A percentile compares a stretch with the other conserved stretches of the same genome.
These are phyloP conservation scores for Scartelaos histophorus DNA, from an alignment of 2,113 vertebrate genomes.

Conservation along the genomic window DNA sequence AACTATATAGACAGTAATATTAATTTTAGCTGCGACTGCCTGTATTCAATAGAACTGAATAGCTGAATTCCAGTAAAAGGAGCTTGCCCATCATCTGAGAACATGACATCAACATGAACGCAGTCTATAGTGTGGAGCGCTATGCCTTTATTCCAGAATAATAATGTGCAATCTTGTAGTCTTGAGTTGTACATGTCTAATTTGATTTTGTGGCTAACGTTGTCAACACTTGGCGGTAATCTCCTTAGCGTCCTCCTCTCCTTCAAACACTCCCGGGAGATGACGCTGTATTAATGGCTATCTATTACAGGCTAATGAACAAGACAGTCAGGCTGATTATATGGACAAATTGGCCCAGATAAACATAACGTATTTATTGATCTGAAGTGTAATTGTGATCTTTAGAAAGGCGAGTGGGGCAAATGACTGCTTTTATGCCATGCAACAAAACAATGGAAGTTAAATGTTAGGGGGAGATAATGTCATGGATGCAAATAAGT, in stretches of 20 bases:
- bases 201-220: conserved; percentile 15
- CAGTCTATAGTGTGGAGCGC: too few species aligned
- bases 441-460: not conserved
- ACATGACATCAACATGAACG: too few species aligned
- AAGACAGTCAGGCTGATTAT: conserved; percentile 19
- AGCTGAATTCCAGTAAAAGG: too few species aligned
- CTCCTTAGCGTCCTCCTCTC: not conserved
- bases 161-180: not conserved
- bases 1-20: too few species aligned
- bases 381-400: conserved; percentile 2
- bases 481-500: not conserved
- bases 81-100: too few species aligned
- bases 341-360: conserved; percentile 19
- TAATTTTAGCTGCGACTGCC: too few species aligned
- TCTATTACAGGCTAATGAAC: conserved; percentile 28
- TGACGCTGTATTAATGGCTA: conserved; percentile 23
- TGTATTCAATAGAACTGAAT: too few species aligned
- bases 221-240: conserved; percentile 7
- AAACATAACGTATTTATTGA: conserved; percentile 12
- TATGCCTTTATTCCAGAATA: not conserved
- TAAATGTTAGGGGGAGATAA: not conserved
- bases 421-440: not conserved
- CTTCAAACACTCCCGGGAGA: conserved; percentile 4
- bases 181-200: not conserved
- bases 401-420: not conserved